Percentiles rank a stretch among this genome's conserved stretches.
Evolutionary conservation across 2,888 invertebrate species (phyloP).

Genomic region (Hermodice carunculata): DNA sequence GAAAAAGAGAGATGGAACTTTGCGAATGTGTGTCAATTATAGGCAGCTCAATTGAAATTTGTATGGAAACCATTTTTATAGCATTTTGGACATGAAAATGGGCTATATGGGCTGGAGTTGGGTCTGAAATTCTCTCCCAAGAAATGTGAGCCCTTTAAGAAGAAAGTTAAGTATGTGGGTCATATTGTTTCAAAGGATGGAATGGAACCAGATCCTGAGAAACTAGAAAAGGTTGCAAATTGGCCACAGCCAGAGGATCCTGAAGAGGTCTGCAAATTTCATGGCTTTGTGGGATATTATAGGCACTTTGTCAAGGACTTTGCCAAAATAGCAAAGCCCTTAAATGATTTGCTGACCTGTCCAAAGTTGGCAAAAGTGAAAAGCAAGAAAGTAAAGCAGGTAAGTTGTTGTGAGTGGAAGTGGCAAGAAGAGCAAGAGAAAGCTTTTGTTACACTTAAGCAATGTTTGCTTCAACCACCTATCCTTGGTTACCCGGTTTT

Average conservation of each 20-base stretch:
- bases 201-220: neutral
- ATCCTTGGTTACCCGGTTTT: constrained; percentile 29
- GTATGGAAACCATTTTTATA: too few relatives aligned
- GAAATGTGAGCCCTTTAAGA: constrained; percentile 22
- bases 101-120: too few relatives aligned
- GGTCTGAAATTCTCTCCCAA: constrained; percentile 29
- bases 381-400: constrained; percentile 1
- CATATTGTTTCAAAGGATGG: constrained; percentile 13
- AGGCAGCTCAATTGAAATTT: too few relatives aligned
- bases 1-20: too few relatives aligned
- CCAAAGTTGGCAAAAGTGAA: too few relatives aligned
- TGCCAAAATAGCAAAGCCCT: constrained; percentile 12
- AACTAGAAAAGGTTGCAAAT: neutral
- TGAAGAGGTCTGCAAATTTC: neutral
- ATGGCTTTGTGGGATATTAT: constrained; percentile 10
- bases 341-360: constrained; percentile 4
- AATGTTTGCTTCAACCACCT: constrained; percentile 16
- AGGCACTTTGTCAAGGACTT: constrained; percentile 12
- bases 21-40: too few relatives aligned
- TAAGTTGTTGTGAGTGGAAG: constrained; percentile 3
- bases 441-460: constrained; percentile 20
- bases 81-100: too few relatives aligned
- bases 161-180: constrained; percentile 1
- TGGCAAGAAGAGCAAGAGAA: constrained; percentile 19
- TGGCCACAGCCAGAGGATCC: constrained; percentile 2